These are phyloP conservation scores for Drosophila emarginata DNA, from an alignment of 2,888 invertebrate species.

Conservation along the genomic window DNA sequence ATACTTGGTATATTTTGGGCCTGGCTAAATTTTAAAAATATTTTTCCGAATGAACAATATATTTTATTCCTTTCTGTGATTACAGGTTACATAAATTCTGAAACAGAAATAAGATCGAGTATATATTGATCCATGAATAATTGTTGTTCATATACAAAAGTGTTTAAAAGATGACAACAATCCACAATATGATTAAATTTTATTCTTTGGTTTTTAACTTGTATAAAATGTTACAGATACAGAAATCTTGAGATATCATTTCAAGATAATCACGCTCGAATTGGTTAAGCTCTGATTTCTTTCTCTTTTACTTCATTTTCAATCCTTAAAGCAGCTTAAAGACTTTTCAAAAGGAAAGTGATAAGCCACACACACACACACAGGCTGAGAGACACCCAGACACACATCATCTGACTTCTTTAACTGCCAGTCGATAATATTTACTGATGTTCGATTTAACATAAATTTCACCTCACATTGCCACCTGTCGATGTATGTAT, in stretches of 20 bases:
- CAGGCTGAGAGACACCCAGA: background rate
- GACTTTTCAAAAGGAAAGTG: conserved; percentile 45
- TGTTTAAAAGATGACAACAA: too few species aligned
- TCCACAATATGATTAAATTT: too few species aligned
- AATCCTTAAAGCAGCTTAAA: conserved; percentile 61
- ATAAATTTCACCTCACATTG: conserved; percentile 59
- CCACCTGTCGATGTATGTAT: conserved; percentile 52
- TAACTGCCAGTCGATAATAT: conserved; percentile 56
- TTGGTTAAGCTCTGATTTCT: background rate
- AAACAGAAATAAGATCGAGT: too few species aligned
- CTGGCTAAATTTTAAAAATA: too few species aligned
- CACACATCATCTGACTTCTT: conserved; percentile 45
- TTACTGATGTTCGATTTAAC: conserved; percentile 65
- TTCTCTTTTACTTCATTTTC: background rate
- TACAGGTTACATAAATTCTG: too few species aligned
- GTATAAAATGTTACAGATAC: too few species aligned
- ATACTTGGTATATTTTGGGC: too few species aligned
- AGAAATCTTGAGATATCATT: background rate
- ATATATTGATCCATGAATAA: too few species aligned
- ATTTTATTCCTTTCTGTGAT: too few species aligned
- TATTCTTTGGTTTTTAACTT: too few species aligned
- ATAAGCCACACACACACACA: conserved; percentile 48
- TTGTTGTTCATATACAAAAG: too few species aligned
- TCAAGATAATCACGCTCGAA: background rate
- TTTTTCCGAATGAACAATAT: too few species aligned